Evolutionary conservation across 2,888 invertebrate species (phyloP).

Genomic region (Acholoe squamosa): DNA sequence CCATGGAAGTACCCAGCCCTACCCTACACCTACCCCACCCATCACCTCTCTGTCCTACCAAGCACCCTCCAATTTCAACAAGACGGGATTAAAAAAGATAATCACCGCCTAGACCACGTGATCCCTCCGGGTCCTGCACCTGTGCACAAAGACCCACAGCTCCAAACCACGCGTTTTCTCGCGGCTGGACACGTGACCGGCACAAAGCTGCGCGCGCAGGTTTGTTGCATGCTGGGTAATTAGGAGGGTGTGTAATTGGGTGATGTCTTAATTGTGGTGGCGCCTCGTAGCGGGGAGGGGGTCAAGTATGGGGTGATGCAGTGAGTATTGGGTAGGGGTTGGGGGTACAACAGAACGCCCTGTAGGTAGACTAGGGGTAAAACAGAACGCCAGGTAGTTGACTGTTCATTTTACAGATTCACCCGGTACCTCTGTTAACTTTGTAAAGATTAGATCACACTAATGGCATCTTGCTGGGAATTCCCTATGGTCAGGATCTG

Average conservation of each 20-base stretch:
- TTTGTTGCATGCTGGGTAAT: neutral
- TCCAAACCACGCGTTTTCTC: constrained; percentile 43
- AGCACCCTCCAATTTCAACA: neutral
- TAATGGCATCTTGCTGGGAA: no score
- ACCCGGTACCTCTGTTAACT: no score
- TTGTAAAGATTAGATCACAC: no score
- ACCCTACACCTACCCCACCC: neutral
- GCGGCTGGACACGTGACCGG: constrained; percentile 23
- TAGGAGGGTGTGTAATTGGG: constrained; percentile 53
- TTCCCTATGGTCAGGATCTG: no score
- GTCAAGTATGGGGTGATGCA: constrained; percentile 8
- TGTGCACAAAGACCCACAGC: constrained; percentile 42
- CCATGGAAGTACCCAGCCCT: neutral
- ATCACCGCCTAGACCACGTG: constrained; percentile 37
- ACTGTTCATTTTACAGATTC: no score
- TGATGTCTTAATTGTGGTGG: constrained; percentile 50
- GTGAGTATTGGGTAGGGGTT: neutral
- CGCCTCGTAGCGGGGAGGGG: neutral
- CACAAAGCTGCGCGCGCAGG: constrained; percentile 29
- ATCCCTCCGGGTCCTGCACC: constrained; percentile 56
- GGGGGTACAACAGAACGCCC: neutral
- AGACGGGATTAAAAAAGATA: constrained; percentile 15
- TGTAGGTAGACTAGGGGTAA: neutral
- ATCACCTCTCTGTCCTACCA: neutral
- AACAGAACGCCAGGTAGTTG: no score